A percentile compares a stretch with the other conserved stretches of the same genome.
Conservation (phyloP, 2,888 invertebrate genomes). For the Melikaiella ostensackeni region DNA sequence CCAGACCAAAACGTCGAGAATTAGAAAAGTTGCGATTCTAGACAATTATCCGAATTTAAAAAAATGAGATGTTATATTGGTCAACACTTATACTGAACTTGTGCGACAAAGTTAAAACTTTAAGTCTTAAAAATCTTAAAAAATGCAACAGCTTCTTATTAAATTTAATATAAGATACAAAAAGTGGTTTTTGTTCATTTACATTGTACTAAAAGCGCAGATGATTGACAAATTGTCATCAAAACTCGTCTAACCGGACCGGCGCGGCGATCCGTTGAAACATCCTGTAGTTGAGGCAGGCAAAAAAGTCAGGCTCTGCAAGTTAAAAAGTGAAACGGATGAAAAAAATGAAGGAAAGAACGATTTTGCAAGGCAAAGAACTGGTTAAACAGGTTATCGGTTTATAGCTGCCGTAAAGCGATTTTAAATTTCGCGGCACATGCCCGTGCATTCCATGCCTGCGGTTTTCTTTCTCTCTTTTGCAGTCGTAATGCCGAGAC, state of each 20-base stretch:
- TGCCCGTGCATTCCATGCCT: constrained; percentile 62
- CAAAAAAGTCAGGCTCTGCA: constrained; percentile 52
- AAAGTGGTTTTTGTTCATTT: not conserved
- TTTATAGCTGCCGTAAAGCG: constrained; percentile 73
- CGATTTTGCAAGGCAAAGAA: constrained; percentile 65
- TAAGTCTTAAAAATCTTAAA: not conserved
- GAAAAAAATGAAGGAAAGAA: constrained; percentile 59
- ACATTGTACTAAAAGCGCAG: constrained; percentile 40
- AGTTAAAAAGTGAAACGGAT: constrained; percentile 52
- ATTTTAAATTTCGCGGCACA: constrained; percentile 76
- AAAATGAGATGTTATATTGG: no score
- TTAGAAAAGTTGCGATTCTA: no score
- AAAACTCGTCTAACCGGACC: constrained; percentile 52
- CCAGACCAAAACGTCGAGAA: no score
- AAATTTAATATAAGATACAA: not conserved
- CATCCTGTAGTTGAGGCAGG: constrained; percentile 52
- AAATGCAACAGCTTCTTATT: not conserved
- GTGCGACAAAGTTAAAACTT: no score
- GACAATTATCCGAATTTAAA: no score
- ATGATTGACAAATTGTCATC: constrained; percentile 57
- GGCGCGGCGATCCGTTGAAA: constrained; percentile 52
- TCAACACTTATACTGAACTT: no score
- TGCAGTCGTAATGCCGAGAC: constrained; percentile 48
- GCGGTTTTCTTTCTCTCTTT: constrained; percentile 52
- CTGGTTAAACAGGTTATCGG: constrained; percentile 75